Evolutionary conservation across 2,797 vertebrate species (phyloP).

Genomic region (Pseudomugil tenellus): DNA sequence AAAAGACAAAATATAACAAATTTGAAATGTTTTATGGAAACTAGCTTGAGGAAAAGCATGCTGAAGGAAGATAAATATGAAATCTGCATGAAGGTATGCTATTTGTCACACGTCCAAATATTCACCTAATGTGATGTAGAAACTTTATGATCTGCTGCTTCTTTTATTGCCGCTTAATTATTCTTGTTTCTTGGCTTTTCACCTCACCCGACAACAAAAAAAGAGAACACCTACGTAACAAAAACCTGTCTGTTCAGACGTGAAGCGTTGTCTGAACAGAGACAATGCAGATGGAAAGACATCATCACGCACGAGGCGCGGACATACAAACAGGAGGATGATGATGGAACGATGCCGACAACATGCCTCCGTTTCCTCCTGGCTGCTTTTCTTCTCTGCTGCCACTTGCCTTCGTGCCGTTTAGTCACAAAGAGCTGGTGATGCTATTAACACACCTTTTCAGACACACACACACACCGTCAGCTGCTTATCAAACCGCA

Average conservation of each 20-base stretch:
- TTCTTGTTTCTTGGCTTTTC: constrained; percentile 14
- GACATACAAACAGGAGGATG: not conserved
- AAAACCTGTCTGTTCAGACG: constrained; percentile 30
- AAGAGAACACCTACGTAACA: constrained; percentile 43
- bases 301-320: constrained; percentile 27
- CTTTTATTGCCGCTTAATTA: not conserved
- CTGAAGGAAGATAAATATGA: not conserved
- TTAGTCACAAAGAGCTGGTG: not conserved
- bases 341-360: not conserved
- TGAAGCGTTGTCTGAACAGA: constrained; percentile 48
- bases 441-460: constrained; percentile 10
- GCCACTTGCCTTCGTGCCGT: not conserved
- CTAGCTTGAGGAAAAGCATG: not conserved
- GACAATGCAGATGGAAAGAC: constrained; percentile 45
- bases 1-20: not conserved
- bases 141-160: not conserved
- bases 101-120: too few species aligned
- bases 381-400: not conserved
- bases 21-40: not conserved
- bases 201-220: constrained; percentile 24
- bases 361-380: not conserved
- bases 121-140: not conserved
- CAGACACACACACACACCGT: constrained; percentile 26
- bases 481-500: constrained; percentile 45
- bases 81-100: not conserved